Percentiles rank a stretch among this genome's conserved stretches.
Evolutionary conservation across 2,888 invertebrate species (phyloP).

Genomic region (Caenorhabditis uteleia): DNA sequence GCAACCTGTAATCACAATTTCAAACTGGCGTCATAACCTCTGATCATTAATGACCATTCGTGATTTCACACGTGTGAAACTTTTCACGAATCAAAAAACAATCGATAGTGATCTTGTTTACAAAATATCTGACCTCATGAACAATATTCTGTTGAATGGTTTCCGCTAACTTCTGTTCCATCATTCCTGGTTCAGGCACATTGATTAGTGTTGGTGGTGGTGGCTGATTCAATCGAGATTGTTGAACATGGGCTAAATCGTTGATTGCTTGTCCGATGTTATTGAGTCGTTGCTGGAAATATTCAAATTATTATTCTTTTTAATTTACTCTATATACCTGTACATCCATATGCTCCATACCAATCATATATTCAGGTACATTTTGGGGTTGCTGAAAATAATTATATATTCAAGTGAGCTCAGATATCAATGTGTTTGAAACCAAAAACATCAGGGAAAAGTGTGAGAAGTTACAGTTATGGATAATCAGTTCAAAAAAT

Average conservation of each 20-base stretch:
- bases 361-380: constrained; percentile 19
- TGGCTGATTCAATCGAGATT: constrained; percentile 44
- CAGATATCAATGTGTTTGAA: too few relatives aligned
- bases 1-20: constrained; percentile 19
- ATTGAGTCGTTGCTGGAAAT: constrained; percentile 40
- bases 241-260: constrained; percentile 57
- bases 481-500: constrained; percentile 2
- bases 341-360: constrained; percentile 20
- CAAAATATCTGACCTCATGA: constrained; percentile 46
- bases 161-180: constrained; percentile 56
- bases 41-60: too few relatives aligned
- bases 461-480: background rate
- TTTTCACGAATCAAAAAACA: background rate
- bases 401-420: too few relatives aligned
- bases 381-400: constrained; percentile 4
- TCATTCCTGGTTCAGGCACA: constrained; percentile 34
- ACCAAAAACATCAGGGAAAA: background rate
- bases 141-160: constrained; percentile 49
- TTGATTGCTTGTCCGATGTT: constrained; percentile 41
- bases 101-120: background rate
- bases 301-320: background rate
- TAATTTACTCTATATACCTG: background rate
- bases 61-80: too few relatives aligned
- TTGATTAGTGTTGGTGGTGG: constrained; percentile 52
- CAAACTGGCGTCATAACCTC: background rate